Conservation (phyloP, 2,797 vertebrate species). For the Picus viridis region DNA sequence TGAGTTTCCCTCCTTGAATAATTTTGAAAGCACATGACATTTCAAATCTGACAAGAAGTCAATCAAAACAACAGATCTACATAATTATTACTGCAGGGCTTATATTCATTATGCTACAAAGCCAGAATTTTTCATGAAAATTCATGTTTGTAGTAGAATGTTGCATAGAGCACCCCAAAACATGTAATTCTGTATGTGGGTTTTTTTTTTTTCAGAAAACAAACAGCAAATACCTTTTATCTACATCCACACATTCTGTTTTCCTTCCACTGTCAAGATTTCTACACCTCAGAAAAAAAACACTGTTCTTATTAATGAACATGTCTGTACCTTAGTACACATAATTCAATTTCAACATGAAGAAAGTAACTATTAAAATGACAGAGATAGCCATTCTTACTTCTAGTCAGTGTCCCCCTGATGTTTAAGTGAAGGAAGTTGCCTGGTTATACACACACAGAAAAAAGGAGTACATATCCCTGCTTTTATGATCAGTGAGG, state of each 20-base stretch:
- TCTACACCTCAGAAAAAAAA: background rate
- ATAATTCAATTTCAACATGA: background rate
- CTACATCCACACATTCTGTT: background rate
- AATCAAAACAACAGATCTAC: background rate
- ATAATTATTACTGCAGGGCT: background rate
- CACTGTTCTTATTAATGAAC: background rate
- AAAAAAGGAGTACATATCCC: background rate
- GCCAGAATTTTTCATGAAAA: background rate
- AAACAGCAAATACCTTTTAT: background rate
- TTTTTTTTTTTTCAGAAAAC: background rate
- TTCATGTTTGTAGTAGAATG: background rate
- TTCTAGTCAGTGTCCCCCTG: background rate
- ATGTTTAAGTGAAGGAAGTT: background rate
- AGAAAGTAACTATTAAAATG: background rate
- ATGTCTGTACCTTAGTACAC: background rate
- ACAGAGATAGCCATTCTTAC: background rate
- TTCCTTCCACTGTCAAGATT: background rate
- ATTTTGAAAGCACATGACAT: background rate
- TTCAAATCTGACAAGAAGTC: background rate
- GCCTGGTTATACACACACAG: background rate
- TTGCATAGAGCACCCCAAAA: background rate
- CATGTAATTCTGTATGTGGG: background rate
- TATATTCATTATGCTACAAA: background rate
- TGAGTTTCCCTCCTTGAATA: background rate
- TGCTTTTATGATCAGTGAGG: background rate